A percentile compares a stretch with the other conserved stretches of the same genome.
phyloP scores from a whole-genome alignment of 1,140 invertebrate genomes.

The Leptinotarsa defecta region DNA sequence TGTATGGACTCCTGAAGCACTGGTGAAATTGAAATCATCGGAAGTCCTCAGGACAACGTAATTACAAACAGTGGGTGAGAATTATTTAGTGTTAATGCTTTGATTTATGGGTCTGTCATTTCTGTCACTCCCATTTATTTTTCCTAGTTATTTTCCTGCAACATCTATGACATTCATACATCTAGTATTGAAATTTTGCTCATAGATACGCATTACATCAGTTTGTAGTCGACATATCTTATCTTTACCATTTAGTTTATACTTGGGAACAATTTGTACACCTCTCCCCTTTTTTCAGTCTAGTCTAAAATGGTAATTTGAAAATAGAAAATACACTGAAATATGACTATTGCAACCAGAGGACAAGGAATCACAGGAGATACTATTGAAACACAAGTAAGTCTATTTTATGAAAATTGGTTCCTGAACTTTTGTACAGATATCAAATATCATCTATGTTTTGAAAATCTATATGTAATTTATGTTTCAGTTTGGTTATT shows the following conservation, averaged over 20 bases:
- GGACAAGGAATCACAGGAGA: slow-evolving; percentile 66
- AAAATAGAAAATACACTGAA: slow-evolving; percentile 42
- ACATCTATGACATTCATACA: slow-evolving; percentile 43
- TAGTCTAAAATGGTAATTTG: slow-evolving; percentile 45
- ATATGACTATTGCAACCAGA: slow-evolving; percentile 68
- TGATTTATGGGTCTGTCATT: slow-evolving; percentile 38
- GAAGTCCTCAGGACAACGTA: slow-evolving; percentile 8
- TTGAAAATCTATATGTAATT: too few relatives aligned
- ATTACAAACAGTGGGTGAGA: slow-evolving; percentile 19
- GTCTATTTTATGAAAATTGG: not conserved
- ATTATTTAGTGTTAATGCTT: slow-evolving; percentile 15
- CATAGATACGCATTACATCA: not conserved
- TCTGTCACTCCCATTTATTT: slow-evolving; percentile 54
- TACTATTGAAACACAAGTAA: slow-evolving; percentile 63
- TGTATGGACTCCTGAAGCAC: slow-evolving; percentile 47
- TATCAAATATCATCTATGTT: too few relatives aligned
- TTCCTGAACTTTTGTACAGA: too few relatives aligned
- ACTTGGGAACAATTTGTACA: not conserved
- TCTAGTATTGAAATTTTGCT: not conserved
- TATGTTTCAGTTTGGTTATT: too few relatives aligned
- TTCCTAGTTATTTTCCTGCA: slow-evolving; percentile 29
- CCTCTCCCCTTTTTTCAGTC: slow-evolving; percentile 33
- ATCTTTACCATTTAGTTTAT: not conserved
- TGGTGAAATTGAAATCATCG: slow-evolving; percentile 20
- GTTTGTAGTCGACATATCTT: not conserved